Evolutionary conservation across 2,888 invertebrate species (phyloP).

Genomic region (Yponomeuta sedellus): DNA sequence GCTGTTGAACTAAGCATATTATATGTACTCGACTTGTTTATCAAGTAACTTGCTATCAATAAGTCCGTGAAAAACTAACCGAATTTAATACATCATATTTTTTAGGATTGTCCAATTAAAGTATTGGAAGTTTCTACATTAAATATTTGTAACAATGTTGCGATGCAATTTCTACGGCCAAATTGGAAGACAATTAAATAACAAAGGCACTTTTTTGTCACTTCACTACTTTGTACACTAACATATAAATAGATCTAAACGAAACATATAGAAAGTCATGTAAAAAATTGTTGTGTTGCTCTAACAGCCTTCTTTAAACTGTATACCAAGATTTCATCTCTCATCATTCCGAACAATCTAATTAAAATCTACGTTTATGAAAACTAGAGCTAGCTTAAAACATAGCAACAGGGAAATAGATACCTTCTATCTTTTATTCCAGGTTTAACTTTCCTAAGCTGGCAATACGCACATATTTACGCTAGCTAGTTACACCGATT

Average conservation of each 20-base stretch:
- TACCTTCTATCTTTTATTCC: neutral
- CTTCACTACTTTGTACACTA: too few relatives aligned
- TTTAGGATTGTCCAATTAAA: too few relatives aligned
- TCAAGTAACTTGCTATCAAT: neutral
- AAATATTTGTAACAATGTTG: too few relatives aligned
- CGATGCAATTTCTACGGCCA: too few relatives aligned
- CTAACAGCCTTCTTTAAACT: neutral
- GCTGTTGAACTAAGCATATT: too few relatives aligned
- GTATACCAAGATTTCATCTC: too few relatives aligned
- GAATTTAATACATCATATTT: too few relatives aligned
- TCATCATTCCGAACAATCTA: neutral
- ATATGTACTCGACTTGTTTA: neutral
- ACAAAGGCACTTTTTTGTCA: too few relatives aligned
- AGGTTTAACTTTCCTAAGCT: neutral
- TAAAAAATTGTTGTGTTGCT: neutral
- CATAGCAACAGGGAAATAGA: neutral
- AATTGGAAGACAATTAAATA: too few relatives aligned
- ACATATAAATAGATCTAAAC: too few relatives aligned
- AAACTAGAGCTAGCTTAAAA: conserved; percentile 1
- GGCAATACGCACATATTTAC: neutral
- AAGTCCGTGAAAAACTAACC: neutral
- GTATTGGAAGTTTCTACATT: too few relatives aligned
- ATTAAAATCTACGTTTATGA: neutral
- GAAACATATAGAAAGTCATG: neutral
- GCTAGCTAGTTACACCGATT: neutral